phyloP scores from a whole-genome alignment of 2,113 vertebrate genomes.

The human region DNA sequence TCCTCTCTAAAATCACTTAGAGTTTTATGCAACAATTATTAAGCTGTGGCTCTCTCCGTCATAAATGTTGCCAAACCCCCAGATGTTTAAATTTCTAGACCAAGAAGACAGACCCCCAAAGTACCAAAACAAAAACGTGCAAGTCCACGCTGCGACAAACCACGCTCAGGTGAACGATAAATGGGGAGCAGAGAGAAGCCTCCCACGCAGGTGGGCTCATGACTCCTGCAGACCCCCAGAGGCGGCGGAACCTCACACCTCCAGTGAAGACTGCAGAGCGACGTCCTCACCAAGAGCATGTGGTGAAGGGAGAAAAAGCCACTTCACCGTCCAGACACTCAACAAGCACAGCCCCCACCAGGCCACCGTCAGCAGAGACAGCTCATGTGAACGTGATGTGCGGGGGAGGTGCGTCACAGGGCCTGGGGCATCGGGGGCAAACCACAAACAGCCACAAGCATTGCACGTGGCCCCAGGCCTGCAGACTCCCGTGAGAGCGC shows the following conservation, averaged over 20 bases:
- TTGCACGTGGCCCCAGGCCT: neutral
- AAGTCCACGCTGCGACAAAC: neutral
- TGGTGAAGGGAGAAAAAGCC: accelerated
- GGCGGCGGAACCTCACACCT: too few relatives aligned
- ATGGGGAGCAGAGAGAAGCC: neutral
- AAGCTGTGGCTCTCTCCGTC: neutral
- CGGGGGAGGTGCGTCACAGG: too few relatives aligned
- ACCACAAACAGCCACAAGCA: neutral
- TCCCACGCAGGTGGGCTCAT: too few relatives aligned
- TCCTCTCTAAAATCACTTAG: too few relatives aligned
- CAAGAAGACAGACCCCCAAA: neutral
- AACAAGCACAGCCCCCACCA: neutral
- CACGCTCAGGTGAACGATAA: neutral
- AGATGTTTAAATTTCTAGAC: neutral
- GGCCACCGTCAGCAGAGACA: too few relatives aligned
- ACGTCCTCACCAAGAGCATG: neutral
- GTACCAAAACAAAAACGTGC: neutral
- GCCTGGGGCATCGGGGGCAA: neutral
- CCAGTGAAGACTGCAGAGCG: neutral
- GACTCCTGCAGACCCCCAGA: too few relatives aligned
- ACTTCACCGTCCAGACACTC: neutral
- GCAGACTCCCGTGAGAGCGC: accelerated
- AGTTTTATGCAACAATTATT: too few relatives aligned
- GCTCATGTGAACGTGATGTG: too few relatives aligned
- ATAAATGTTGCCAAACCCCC: neutral